Evolutionary conservation across 2,888 invertebrate genomes (phyloP), one percentile per base, ranked within the genome.

Genomic region (Zygogramma bicolorata): DNA sequence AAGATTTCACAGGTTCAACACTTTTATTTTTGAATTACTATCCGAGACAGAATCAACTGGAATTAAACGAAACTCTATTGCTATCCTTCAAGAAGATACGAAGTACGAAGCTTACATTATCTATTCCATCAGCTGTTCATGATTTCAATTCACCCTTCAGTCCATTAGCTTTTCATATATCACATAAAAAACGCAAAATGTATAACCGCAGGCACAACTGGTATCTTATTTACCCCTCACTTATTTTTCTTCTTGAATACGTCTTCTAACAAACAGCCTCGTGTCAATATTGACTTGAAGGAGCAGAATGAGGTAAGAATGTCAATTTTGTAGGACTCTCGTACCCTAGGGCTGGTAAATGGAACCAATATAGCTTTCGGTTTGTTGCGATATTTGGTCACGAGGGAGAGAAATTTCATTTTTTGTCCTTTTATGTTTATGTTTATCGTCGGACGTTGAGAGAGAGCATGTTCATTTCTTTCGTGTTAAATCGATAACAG

Each of bases 221-320:
- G n/a, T 53, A 53, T 27, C 53, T n/a, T 27, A 27, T 53, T 53
- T 6, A 27, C 25, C 53, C 25, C 53, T 25, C 22, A 53, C 53
- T 25, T 25, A 53, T 53, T n/a, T 29, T 63, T 22, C 25, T 63
- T 46, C 15, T 8, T 15, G 20, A 46, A 63, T 42, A 46, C 46
- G 3, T 3, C 40, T 63, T 46, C 46, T 46, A 18, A 63, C 63
- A 29, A 53, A 63, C 63, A 63, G 38, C 65, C 65, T 29, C 31
- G 65, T 75, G 77, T 79, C 75, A 80, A 80, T 80, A 80, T 80
- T 79, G 80, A 80, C n/a, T n/a, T n/a, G n/a, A n/a, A n/a, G n/a
- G n/a, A n/a, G n/a, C n/a, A n/a, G n/a, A n/a, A n/a, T n/a, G n/a
- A n/a, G n/a, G n/a, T n/a, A n/a, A n/a, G n/a, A n/a, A n/a, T n/a